Evolutionary conservation across 2,888 invertebrate genomes (phyloP), one percentile per base, ranked within the genome.

Genomic region (Plagiodera versicolora): DNA sequence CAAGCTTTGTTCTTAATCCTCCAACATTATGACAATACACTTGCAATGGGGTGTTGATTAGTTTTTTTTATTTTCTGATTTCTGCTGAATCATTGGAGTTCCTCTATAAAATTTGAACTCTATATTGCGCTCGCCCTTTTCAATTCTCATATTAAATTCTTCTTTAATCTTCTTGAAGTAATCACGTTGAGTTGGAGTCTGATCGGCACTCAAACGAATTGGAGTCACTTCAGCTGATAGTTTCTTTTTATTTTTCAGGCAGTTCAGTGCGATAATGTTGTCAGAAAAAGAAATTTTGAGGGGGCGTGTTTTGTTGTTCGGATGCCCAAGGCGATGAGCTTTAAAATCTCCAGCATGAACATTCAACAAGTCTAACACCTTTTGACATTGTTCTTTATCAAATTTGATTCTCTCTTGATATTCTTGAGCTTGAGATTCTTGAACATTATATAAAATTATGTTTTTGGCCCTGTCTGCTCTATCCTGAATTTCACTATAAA

Each of bases 21-120:
- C 56, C 56, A 17, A 48, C 48, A 48, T 56, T 55, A 9, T 56
- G 56, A 32, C 56, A 56, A 17, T 47, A 47, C 35, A 30, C 48
- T 32, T 30, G 17, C 47, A 56, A 56, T 47, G 56, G 30, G 56
- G 56, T 30, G 4, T 47, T 47, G 3, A 6, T 16, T 18, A 48
- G 48, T 18, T 48, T 18, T 48, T 48, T 48, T n/a, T 18, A 24
- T 48, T 48, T 16, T 20, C 18, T 48, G 48, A 48, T 48, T n/a
- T 48, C 2, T 8, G 48, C 17, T 48, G 47, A 47, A 32, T 32
- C 32, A 32, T 9, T 2, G 32, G 32, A 32, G 32, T 32, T 32
- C 32, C 32, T 32, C 11, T 32, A 9, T 32, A 11, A 32, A 32
- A 32, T 9, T 32, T 32, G 5, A 32, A 9, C 32, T 32, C 32